Conservation (phyloP, 2,888 invertebrate species). For the Salticus scenicus region DNA sequence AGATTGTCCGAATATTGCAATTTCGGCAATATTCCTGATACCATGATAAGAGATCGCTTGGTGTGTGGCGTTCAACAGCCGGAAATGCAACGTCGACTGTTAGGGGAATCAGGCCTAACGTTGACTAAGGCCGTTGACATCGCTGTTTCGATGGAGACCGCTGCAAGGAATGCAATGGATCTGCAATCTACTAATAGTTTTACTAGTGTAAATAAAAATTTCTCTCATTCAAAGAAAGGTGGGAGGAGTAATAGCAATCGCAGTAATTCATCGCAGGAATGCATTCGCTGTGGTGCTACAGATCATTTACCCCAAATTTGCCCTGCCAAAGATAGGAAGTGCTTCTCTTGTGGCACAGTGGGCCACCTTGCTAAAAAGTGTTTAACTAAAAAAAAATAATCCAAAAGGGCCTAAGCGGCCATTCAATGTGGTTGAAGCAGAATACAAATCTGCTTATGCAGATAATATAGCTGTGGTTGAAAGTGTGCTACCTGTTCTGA, state of each 20-base stretch:
- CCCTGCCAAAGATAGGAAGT: too few species aligned
- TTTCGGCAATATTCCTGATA: not conserved
- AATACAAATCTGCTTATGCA: too few species aligned
- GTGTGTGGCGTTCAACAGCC: not conserved
- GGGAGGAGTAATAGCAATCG: not conserved
- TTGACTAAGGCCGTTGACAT: not conserved
- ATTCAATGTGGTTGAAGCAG: not conserved
- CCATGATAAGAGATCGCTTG: not conserved
- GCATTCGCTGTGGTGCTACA: not conserved
- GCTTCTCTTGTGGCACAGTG: too few species aligned
- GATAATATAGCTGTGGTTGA: too few species aligned
- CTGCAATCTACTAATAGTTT: too few species aligned
- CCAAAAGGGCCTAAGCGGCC: not conserved
- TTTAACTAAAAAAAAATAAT: too few species aligned
- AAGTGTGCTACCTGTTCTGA: too few species aligned
- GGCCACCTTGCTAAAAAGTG: too few species aligned
- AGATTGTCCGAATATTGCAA: too few species aligned
- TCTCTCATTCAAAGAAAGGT: not conserved
- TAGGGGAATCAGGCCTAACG: too few species aligned
- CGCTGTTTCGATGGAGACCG: slow-evolving; percentile 1
- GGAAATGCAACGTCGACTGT: not conserved
- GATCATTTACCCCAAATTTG: slow-evolving; percentile 2
- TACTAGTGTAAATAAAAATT: too few species aligned
- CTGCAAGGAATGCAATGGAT: too few species aligned
- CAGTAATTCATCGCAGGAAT: not conserved